A percentile compares a stretch with the other conserved stretches of the same genome.
These are phyloP conservation scores for Maccullochella peelii DNA, from an alignment of 2,113 vertebrate genomes.

Conservation along the genomic window DNA sequence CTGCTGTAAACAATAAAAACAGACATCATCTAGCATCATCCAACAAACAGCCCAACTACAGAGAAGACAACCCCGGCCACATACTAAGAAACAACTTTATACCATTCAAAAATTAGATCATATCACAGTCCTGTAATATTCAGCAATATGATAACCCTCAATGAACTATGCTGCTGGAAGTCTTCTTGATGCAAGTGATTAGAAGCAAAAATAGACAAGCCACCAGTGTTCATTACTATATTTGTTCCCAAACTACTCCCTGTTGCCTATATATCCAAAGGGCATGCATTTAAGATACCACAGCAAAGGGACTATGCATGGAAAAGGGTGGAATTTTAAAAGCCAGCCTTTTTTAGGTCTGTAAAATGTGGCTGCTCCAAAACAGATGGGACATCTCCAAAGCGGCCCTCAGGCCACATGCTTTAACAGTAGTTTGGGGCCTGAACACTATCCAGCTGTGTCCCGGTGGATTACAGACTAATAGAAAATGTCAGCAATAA, in stretches of 20 bases:
- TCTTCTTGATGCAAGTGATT: slow-evolving; percentile 11
- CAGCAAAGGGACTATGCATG: slow-evolving; percentile 55
- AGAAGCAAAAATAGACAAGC: slow-evolving; percentile 22
- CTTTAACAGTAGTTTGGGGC: slow-evolving; percentile 60
- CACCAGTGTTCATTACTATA: slow-evolving; percentile 48
- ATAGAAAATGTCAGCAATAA: slow-evolving; percentile 68
- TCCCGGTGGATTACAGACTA: slow-evolving; percentile 67
- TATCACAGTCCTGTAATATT: not conserved
- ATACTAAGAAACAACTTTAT: not conserved
- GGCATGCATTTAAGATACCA: slow-evolving; percentile 61
- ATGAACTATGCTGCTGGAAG: slow-evolving; percentile 1
- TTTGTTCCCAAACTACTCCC: slow-evolving; percentile 64
- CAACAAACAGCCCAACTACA: not conserved
- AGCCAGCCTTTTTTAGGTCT: slow-evolving; percentile 47
- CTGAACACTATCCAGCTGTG: slow-evolving; percentile 67
- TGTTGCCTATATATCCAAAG: slow-evolving; percentile 38
- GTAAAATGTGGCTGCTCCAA: slow-evolving; percentile 76
- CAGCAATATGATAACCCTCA: not conserved
- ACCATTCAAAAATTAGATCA: not conserved
- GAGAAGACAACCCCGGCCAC: not conserved
- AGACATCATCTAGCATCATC: not conserved
- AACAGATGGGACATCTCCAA: slow-evolving; percentile 76
- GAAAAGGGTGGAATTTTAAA: slow-evolving; percentile 62
- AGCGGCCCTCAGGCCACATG: slow-evolving; percentile 62
- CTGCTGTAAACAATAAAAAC: slow-evolving; percentile 8